Evolutionary conservation across 2,888 invertebrate species (phyloP).

Genomic region (Acronicta leporina): DNA sequence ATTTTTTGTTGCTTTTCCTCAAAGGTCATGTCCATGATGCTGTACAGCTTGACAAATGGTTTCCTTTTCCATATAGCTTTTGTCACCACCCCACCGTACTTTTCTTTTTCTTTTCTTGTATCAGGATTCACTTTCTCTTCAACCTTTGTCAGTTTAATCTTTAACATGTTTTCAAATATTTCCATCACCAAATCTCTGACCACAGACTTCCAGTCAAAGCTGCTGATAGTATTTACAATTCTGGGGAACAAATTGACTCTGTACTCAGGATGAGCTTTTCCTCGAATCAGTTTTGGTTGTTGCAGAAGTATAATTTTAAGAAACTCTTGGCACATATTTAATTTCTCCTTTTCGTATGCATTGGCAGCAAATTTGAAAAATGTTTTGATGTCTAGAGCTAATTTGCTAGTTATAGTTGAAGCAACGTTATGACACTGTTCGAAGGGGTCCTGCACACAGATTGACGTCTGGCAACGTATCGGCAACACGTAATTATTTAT

Average conservation of each 20-base stretch:
- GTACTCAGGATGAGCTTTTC: constrained; percentile 62
- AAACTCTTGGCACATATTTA: constrained; percentile 59
- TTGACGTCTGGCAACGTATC: constrained; percentile 72
- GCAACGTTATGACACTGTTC: constrained; percentile 90
- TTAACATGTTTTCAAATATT: constrained; percentile 71
- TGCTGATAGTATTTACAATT: constrained; percentile 57
- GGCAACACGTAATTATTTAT: constrained; percentile 57
- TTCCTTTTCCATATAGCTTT: constrained; percentile 75
- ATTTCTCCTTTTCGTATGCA: constrained; percentile 66
- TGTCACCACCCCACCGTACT: constrained; percentile 59
- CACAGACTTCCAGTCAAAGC: constrained; percentile 69
- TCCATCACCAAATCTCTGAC: constrained; percentile 59
- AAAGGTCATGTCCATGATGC: constrained; percentile 50
- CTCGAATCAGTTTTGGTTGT: constrained; percentile 63
- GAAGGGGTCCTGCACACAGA: constrained; percentile 92
- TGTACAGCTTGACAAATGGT: constrained; percentile 56
- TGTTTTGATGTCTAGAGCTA: constrained; percentile 65
- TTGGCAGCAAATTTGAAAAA: constrained; percentile 71
- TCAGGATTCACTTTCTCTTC: constrained; percentile 62
- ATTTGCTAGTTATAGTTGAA: constrained; percentile 64
- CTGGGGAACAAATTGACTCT: constrained; percentile 64
- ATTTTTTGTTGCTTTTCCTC: constrained; percentile 66
- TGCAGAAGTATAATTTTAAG: constrained; percentile 67
- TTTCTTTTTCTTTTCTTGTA: constrained; percentile 63
- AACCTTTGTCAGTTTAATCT: constrained; percentile 60